These are phyloP conservation scores for Morbakka virulenta DNA, from an alignment of 30 jellyfish, hydroid and myxozoan genomes.

Conservation along the genomic window DNA sequence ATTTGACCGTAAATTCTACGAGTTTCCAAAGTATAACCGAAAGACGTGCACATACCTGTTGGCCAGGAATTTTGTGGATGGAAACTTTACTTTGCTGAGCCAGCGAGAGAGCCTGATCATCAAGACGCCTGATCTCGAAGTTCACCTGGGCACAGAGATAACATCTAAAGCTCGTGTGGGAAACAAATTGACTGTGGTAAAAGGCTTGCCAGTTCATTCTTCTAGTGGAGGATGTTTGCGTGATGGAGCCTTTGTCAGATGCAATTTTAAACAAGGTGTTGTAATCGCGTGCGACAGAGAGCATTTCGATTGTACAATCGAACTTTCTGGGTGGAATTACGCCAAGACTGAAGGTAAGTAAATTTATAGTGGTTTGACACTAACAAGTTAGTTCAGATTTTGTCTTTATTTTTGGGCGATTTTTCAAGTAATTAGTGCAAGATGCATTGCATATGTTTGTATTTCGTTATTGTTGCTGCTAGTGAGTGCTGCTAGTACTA, in stretches of 20 bases:
- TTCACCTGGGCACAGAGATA: slow-evolving; percentile 36
- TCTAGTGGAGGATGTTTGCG: slow-evolving; percentile 59
- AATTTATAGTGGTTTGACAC: background rate
- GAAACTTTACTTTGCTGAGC: slow-evolving; percentile 77
- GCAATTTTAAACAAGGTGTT: slow-evolving; percentile 73
- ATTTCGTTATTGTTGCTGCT: background rate
- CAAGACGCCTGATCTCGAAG: slow-evolving; percentile 75
- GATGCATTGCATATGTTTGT: background rate
- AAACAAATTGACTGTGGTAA: slow-evolving; percentile 10
- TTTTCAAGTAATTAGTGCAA: background rate
- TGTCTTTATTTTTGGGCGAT: background rate
- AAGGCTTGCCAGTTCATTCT: slow-evolving; percentile 89
- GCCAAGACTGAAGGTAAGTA: slow-evolving; percentile 85
- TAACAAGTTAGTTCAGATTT: background rate
- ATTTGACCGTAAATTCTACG: slow-evolving; percentile 81
- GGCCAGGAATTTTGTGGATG: slow-evolving; percentile 75
- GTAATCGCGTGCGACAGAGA: slow-evolving; percentile 55
- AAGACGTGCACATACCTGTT: slow-evolving; percentile 78
- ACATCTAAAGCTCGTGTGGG: slow-evolving; percentile 37
- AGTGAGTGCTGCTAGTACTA: background rate
- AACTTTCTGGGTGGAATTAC: slow-evolving; percentile 76
- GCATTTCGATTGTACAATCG: slow-evolving; percentile 70
- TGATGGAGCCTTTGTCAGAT: slow-evolving; percentile 34
- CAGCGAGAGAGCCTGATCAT: slow-evolving; percentile 67
- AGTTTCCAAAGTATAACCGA: slow-evolving; percentile 51